Percentiles rank a stretch among this genome's conserved stretches.
phyloP scores from a whole-genome alignment of 2,797 vertebrate genomes.

The Delichon dasypus region DNA sequence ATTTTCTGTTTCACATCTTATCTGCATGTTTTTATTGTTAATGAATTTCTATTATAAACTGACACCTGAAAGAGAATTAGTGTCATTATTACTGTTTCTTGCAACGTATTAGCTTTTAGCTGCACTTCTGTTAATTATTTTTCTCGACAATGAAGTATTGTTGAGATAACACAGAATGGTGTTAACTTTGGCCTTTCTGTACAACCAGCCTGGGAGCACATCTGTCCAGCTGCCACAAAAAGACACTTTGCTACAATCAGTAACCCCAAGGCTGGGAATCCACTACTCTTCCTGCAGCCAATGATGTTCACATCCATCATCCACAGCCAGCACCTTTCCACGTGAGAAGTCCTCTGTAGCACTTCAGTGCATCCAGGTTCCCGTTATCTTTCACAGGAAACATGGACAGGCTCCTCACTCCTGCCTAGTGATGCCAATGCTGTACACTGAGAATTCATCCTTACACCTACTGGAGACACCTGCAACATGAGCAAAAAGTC shows the following conservation, averaged over 20 bases:
- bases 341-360: accelerated
- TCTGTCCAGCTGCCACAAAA: background rate
- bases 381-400: background rate
- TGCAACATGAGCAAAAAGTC: background rate
- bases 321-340: background rate
- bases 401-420: accelerated
- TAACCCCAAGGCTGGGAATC: background rate
- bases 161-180: background rate
- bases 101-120: background rate
- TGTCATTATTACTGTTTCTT: background rate
- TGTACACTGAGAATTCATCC: background rate
- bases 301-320: background rate
- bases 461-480: accelerated
- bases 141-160: background rate
- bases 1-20: background rate
- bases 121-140: background rate
- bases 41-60: background rate
- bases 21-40: background rate
- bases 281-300: background rate
- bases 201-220: accelerated
- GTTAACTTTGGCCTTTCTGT: background rate
- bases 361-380: background rate
- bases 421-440: background rate
- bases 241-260: background rate
- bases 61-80: background rate